phyloP scores from a whole-genome alignment of 2,797 vertebrate species.

The Odontamblyopus lacepedii region DNA sequence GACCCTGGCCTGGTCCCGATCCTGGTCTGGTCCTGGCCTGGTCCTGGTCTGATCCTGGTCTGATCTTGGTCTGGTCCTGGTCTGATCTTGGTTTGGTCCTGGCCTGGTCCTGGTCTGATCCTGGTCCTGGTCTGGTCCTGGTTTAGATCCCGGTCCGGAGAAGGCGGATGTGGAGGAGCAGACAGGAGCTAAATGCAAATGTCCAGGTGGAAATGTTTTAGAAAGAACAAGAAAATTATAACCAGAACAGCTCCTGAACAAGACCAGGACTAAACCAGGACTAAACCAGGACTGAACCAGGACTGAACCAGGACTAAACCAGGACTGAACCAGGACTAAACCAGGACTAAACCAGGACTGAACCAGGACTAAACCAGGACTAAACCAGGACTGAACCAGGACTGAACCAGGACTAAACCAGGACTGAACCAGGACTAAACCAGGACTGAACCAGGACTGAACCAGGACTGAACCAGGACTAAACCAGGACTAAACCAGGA shows the following conservation, averaged over 20 bases:
- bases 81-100: not conserved
- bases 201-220: conserved; percentile 1
- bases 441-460: not conserved
- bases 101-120: not conserved
- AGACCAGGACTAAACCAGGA: not conserved
- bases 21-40: not conserved
- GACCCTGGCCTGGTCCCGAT: not conserved
- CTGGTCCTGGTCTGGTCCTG: not conserved
- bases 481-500: not conserved
- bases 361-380: not conserved
- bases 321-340: not conserved
- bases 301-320: not conserved
- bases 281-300: not conserved
- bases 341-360: not conserved
- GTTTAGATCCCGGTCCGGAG: not conserved
- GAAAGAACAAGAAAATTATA: conserved; percentile 1
- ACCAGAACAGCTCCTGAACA: not conserved
- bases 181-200: not conserved
- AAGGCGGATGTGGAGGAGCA: not conserved
- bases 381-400: not conserved
- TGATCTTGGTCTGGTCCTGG: not conserved
- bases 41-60: not conserved
- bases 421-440: not conserved
- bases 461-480: not conserved
- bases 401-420: not conserved